Conservation (phyloP, 1,140 invertebrate species). For the Vanessa atalanta region DNA sequence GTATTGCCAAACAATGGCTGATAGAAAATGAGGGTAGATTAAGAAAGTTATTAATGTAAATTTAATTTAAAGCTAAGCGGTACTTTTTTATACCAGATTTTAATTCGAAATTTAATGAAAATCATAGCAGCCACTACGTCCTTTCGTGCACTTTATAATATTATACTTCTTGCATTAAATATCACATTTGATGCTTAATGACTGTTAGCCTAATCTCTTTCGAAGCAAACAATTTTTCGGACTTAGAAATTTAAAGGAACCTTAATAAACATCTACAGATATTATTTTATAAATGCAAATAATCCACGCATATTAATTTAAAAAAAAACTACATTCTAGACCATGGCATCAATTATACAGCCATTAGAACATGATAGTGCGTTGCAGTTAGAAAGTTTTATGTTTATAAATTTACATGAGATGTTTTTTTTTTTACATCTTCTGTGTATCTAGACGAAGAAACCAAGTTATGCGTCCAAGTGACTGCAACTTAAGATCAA, state of each 20-base stretch:
- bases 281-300: too few relatives aligned
- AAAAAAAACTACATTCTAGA: neutral
- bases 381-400: too few relatives aligned
- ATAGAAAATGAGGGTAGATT: neutral
- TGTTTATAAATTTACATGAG: too few relatives aligned
- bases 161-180: constrained; percentile 19
- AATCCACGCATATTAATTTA: too few relatives aligned
- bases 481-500: neutral
- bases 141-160: constrained; percentile 45
- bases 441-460: too few relatives aligned
- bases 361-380: neutral
- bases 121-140: constrained; percentile 41
- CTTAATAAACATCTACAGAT: too few relatives aligned
- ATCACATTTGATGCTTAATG: constrained; percentile 21
- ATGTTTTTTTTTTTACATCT: too few relatives aligned
- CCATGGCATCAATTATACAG: neutral
- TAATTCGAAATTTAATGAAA: neutral
- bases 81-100: neutral
- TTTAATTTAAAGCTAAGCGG: too few relatives aligned
- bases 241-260: neutral
- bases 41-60: neutral
- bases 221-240: constrained; percentile 23
- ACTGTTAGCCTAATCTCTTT: constrained; percentile 6
- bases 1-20: too few relatives aligned
- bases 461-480: too few relatives aligned